Base-by-base conservation (phyloP, 2,113 vertebrate genomes). In the Actenoides hombroni region DNA sequence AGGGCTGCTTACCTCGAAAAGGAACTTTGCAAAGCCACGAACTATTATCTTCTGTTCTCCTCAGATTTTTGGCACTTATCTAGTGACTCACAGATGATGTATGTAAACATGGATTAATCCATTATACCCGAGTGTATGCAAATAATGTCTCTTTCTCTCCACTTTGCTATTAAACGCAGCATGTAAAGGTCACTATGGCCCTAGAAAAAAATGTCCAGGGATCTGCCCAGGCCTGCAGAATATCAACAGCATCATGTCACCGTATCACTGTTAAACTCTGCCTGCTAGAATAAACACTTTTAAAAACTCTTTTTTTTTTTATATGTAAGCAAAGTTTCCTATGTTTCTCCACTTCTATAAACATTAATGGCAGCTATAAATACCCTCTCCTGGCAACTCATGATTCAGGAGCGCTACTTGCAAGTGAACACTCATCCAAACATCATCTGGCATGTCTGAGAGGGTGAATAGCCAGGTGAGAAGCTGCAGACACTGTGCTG, bases 201-300 rank as follows among this genome's bases (percentile, higher is more conserved):
- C 28, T 56, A 83, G 54, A 42, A 91, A 90, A 90, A 96, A 83
- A 85, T 23, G 49, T 92, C 61, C 63, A 85, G 48, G 26, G 74
- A 75, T 51, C 40, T 88, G 48, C 53, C 35, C 28, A 44, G 49
- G 46, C 61, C 68, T 91, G 70, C 29, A 53, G 67, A 85, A 49
- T 68, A 88, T 53, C 78, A 88, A 78, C 76, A 92, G 26, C 28
- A 48, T 89, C 88, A 31, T 60, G 67, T 94, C 95, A 92, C 88
- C 60, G 59, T 49, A 63, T 26, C n/a, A 78, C 56, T 93, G 44
- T 68, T 93, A 71, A 94, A 87, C 48, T 61, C 61, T 78, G 69
- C 40, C 73, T 92, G 89, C 81, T 76, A 73, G 88, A 87, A 92
- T 96, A 96, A 96, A 97, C 95, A 95, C 11, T 76, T 84, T 16